These are phyloP conservation scores for Holcopasites calliopsidis DNA, from an alignment of 1,140 invertebrate species.

Conservation along the genomic window DNA sequence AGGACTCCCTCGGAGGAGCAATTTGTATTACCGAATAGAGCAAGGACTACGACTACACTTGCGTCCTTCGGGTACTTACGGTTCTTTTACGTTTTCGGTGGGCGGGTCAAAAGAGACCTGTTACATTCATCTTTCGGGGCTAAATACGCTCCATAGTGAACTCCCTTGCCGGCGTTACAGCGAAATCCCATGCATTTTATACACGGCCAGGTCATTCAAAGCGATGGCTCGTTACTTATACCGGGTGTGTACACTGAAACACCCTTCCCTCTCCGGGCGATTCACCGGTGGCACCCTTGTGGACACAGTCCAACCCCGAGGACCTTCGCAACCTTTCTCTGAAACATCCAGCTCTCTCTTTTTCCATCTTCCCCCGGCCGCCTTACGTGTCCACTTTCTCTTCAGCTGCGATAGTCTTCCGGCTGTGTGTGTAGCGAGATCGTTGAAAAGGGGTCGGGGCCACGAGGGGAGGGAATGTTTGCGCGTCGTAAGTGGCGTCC, in stretches of 20 bases:
- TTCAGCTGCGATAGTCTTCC: conserved; percentile 29
- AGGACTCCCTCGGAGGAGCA: conserved; percentile 45
- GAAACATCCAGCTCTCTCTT: conserved; percentile 42
- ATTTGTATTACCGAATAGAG: conserved; percentile 55
- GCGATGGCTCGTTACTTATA: conserved; percentile 64
- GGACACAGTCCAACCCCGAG: conserved; percentile 63
- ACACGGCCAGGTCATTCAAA: conserved; percentile 73
- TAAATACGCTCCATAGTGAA: conserved; percentile 72
- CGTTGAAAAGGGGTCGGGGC: conserved; percentile 38
- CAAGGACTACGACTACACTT: conserved; percentile 53
- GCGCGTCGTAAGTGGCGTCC: conserved; percentile 74
- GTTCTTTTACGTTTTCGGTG: conserved; percentile 56
- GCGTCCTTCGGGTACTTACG: conserved; percentile 52
- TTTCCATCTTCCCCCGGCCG: conserved; percentile 30
- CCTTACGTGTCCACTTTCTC: conserved; percentile 49
- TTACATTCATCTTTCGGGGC: conserved; percentile 73
- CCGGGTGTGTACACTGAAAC: conserved; percentile 67
- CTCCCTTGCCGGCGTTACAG: conserved; percentile 68
- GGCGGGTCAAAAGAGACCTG: conserved; percentile 70
- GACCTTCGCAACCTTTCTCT: conserved; percentile 48
- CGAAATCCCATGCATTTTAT: conserved; percentile 79
- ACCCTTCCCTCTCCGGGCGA: conserved; percentile 5
- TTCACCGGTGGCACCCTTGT: conserved; percentile 63
- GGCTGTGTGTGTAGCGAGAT: conserved; percentile 36
- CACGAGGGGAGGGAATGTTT: conserved; percentile 67